Conservation (phyloP, 64 coral and sea anemone species). For the Anthopleura sola region DNA sequence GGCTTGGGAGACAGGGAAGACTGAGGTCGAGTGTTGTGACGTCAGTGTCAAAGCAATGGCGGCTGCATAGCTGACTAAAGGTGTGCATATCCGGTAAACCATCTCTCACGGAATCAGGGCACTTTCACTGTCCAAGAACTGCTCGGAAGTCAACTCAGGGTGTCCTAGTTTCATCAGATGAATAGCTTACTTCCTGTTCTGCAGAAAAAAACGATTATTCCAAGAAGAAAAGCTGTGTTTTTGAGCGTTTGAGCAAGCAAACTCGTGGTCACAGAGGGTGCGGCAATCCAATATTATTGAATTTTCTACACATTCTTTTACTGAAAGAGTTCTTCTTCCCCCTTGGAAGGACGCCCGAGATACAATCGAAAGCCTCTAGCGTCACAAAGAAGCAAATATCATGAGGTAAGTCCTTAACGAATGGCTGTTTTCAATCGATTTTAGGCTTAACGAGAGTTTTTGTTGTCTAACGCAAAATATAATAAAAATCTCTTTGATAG, state of each 20-base stretch:
- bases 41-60: conserved; percentile 49
- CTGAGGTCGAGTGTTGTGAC: conserved; percentile 34
- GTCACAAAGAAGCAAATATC: background rate
- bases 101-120: conserved; percentile 22
- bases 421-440: background rate
- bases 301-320: conserved; percentile 21
- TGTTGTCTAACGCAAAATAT: background rate
- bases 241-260: background rate
- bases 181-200: conserved; percentile 12
- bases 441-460: background rate
- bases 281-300: conserved; percentile 11
- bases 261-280: conserved; percentile 1
- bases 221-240: background rate
- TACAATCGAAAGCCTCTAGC: background rate
- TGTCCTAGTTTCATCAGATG: conserved; percentile 18
- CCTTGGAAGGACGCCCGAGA: conserved; percentile 3
- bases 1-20: background rate
- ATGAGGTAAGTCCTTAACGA: background rate
- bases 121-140: conserved; percentile 22
- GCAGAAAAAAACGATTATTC: background rate
- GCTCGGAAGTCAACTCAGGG: conserved; percentile 25
- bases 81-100: conserved; percentile 59
- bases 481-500: conserved; percentile 13
- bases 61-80: conserved; percentile 41
- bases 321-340: background rate